phyloP scores from a whole-genome alignment of 2,888 invertebrate species.

The Adelognathus sp. region DNA sequence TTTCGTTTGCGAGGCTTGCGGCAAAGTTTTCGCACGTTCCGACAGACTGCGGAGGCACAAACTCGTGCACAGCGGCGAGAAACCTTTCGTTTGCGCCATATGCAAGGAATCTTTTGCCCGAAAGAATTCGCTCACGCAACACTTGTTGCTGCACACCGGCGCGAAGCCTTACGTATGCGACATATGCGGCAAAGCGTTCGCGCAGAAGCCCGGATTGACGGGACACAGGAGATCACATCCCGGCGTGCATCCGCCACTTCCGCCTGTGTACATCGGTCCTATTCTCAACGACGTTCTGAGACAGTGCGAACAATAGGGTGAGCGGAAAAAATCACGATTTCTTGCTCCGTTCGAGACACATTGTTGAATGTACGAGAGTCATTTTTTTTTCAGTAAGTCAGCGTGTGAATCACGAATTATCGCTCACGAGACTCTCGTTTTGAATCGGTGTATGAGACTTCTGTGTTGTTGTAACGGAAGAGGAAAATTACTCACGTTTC shows the following conservation, averaged over 20 bases:
- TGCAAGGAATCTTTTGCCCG: slow-evolving; percentile 64
- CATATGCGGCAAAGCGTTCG: slow-evolving; percentile 67
- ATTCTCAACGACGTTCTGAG: too few species aligned
- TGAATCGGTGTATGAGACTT: too few species aligned
- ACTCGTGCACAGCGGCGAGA: slow-evolving; percentile 66
- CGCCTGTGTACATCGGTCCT: slow-evolving; percentile 65
- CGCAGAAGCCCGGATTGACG: slow-evolving; percentile 66
- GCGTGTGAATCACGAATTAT: too few species aligned
- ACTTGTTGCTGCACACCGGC: slow-evolving; percentile 65
- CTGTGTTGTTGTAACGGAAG: too few species aligned
- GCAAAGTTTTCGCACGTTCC: slow-evolving; percentile 66
- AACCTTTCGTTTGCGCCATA: slow-evolving; percentile 64
- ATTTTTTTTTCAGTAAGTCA: too few species aligned
- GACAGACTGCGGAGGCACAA: slow-evolving; percentile 65
- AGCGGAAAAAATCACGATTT: too few species aligned
- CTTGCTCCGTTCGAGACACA: too few species aligned
- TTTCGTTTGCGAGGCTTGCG: slow-evolving; percentile 68
- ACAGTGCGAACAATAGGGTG: too few species aligned
- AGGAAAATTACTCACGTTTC: too few species aligned
- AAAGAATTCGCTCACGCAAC: slow-evolving; percentile 62
- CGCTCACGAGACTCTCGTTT: too few species aligned
- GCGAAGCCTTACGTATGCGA: slow-evolving; percentile 66
- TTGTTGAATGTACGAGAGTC: too few species aligned
- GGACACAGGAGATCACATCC: slow-evolving; percentile 69
- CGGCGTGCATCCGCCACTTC: slow-evolving; percentile 62